These are phyloP conservation scores for Ophion obscuratus DNA, from an alignment of 2,888 invertebrate genomes.

Conservation along the genomic window DNA sequence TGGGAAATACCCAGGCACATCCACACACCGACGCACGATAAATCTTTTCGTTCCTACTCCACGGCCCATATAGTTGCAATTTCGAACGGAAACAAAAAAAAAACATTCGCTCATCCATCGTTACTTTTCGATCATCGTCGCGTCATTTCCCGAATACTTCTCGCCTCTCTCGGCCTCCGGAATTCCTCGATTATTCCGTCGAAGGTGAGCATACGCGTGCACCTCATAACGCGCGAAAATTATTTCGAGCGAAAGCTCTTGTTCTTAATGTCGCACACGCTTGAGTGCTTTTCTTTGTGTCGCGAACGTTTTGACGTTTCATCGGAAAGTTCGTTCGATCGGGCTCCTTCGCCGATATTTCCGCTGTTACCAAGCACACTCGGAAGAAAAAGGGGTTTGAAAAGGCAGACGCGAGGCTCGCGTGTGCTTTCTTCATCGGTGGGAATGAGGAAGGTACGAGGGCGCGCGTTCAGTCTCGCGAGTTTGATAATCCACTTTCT, in stretches of 20 bases:
- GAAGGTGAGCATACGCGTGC: not conserved
- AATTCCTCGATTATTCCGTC: not conserved
- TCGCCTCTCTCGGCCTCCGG: not conserved
- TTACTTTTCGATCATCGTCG: slow-evolving; percentile 27
- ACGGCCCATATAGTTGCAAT: not conserved
- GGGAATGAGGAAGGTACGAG: not conserved
- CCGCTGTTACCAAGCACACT: slow-evolving; percentile 48
- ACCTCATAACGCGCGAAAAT: not conserved
- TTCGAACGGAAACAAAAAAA: not conserved
- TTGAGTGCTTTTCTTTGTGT: not conserved
- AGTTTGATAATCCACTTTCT: not conserved
- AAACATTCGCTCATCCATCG: slow-evolving; percentile 5
- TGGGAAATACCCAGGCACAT: not conserved
- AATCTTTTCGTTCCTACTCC: not conserved
- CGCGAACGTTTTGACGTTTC: not conserved
- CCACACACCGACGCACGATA: not conserved
- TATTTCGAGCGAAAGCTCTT: not conserved
- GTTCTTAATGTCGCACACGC: not conserved
- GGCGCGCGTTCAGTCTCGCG: not conserved
- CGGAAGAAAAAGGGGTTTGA: slow-evolving; percentile 4
- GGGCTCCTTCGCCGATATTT: not conserved
- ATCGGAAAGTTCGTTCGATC: not conserved
- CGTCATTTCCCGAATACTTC: not conserved
- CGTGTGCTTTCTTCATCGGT: not conserved
- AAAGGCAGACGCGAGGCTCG: not conserved